Evolutionary conservation across 2,888 invertebrate genomes (phyloP), one percentile per base, ranked within the genome.

Genomic region (Micropterix aruncella): DNA sequence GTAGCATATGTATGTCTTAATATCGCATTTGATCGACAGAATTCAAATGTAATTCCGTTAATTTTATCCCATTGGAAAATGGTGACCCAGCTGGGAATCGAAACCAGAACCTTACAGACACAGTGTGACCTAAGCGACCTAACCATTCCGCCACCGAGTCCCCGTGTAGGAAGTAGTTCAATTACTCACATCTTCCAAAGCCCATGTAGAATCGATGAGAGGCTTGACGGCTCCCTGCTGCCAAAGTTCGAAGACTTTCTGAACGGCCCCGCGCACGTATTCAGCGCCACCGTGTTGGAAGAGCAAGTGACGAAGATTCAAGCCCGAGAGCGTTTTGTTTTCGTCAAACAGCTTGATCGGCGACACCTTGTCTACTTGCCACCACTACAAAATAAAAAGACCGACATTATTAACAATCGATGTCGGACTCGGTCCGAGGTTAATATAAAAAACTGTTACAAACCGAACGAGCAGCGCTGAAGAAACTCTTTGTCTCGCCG

Each of bases 301-400:
- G 66, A 90, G 74, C 61, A 91, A 68, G 58, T 86, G 83, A 45
- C 90, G 81, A 55, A 91, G 73, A 66, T 89, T 88, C 63, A 91
- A 75, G 1, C 90, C 91, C 38, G 83, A 76, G 48, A 91, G 70
- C 48, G 79, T 80, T 68, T 88, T 87, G 72, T 90, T 91, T 64
- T 91, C 90, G 56, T 90, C 89, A 65, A 85, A 90, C 55, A 91
- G 69, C 65, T 88, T 89, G 63, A 89, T 77, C 4, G 90, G 90
- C 3, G 85, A 87, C 50, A 91, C 80, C 69, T 90, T 91, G 68
- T 90, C 90, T 48, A 89, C 88, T 69, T 89, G 89, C 90, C 89
- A 90, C 90, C 90, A 91, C 83, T 84, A 62, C 5, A 62, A 27
- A 27, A 27, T 27, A 27, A 42, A 16, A 40, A 16, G 19, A 19